A percentile compares a stretch with the other conserved stretches of the same genome.
Conservation (phyloP, 2,113 vertebrate species). For the Xiphophorus maculatus region DNA sequence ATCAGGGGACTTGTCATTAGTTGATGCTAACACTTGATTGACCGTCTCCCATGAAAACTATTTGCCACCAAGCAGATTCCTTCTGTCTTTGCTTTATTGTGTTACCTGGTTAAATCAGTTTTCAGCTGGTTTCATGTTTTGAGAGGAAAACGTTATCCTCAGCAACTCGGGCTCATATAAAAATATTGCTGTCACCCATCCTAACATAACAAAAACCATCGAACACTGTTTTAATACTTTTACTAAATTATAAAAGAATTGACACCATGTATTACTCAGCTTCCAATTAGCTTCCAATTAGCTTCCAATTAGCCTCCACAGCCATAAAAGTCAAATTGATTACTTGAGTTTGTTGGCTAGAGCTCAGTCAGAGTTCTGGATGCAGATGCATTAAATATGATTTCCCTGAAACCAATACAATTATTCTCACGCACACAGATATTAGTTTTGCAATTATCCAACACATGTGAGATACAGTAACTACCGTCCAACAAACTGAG, state of each 20-base stretch:
- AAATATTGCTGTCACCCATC: neutral
- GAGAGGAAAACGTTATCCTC: neutral
- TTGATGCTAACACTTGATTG: neutral
- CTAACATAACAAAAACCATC: no score
- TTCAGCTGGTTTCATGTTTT: neutral
- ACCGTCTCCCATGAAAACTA: no score
- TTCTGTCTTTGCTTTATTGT: no score
- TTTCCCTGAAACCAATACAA: neutral
- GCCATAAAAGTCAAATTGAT: neutral
- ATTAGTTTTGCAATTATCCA: constrained; percentile 4
- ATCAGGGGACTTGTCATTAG: neutral
- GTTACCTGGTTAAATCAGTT: neutral
- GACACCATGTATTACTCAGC: neutral
- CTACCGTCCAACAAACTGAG: constrained; percentile 10
- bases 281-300: no score
- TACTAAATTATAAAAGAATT: neutral
- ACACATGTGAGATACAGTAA: neutral
- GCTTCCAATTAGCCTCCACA: neutral
- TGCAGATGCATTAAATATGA: neutral
- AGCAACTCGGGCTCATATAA: no score
- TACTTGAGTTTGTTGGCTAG: neutral
- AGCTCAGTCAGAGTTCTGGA: neutral
- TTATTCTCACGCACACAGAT: neutral
- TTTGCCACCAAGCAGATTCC: no score
- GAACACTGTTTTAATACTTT: no score